Evolutionary conservation across 2,888 invertebrate genomes (phyloP).

Genomic region (Cetonia aurata): DNA sequence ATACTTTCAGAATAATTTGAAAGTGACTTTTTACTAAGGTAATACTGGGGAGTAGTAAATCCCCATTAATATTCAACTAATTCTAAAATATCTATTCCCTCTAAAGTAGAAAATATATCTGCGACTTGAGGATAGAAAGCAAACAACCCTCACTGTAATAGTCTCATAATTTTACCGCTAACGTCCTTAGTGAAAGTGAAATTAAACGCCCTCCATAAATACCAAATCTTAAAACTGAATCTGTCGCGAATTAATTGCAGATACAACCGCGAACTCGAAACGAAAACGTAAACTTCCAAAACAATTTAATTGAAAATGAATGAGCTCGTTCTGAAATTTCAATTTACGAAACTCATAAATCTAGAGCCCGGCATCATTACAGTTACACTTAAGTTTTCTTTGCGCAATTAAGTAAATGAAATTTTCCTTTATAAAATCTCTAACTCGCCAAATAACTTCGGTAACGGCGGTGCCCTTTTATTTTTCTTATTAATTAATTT

Average conservation of each 20-base stretch:
- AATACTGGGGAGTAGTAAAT: neutral
- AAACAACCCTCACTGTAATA: constrained; percentile 31
- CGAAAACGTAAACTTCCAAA: constrained; percentile 51
- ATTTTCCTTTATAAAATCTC: constrained; percentile 52
- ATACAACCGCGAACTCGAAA: constrained; percentile 41
- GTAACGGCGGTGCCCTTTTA: constrained; percentile 44
- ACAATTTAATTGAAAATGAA: constrained; percentile 57
- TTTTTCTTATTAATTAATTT: constrained; percentile 48
- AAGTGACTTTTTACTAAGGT: neutral
- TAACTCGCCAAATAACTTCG: constrained; percentile 48
- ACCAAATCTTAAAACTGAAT: constrained; percentile 39
- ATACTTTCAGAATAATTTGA: too few relatives aligned
- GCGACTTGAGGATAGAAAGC: constrained; percentile 14
- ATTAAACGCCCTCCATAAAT: constrained; percentile 40
- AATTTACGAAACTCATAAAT: constrained; percentile 58
- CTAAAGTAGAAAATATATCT: constrained; percentile 27
- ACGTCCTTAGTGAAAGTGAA: constrained; percentile 39
- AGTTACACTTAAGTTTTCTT: constrained; percentile 56
- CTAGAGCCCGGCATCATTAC: constrained; percentile 55
- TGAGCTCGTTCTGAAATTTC: constrained; percentile 56
- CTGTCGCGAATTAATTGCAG: constrained; percentile 46
- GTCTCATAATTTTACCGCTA: constrained; percentile 36
- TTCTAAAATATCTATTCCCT: constrained; percentile 15
- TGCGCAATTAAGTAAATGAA: constrained; percentile 56
- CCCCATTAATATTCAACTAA: constrained; percentile 19